Evolutionary conservation across 2,888 invertebrate genomes (phyloP).

Genomic region (Meiosimyza platycephala): DNA sequence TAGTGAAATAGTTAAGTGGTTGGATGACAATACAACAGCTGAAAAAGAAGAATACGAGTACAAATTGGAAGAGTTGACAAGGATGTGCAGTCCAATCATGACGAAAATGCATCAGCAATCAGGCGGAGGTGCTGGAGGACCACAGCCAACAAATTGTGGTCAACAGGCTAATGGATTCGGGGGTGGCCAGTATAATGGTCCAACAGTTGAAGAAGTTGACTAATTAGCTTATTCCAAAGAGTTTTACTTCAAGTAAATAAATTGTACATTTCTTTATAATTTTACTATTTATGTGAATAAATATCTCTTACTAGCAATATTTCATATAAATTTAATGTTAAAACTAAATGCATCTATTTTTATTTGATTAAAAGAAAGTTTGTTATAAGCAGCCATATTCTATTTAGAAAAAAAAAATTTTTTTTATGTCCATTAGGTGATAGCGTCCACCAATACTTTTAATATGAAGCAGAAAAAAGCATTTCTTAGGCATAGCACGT

Average conservation of each 20-base stretch:
- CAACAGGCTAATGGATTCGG: conserved; percentile 75
- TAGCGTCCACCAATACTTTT: too few species aligned
- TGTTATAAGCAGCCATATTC: too few species aligned
- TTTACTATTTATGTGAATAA: background rate
- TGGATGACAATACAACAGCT: conserved; percentile 82
- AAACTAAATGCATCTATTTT: too few species aligned
- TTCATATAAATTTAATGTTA: background rate
- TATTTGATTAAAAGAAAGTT: too few species aligned
- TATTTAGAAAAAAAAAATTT: too few species aligned
- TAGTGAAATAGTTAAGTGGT: conserved; percentile 76
- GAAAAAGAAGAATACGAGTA: conserved; percentile 80
- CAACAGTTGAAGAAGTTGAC: conserved; percentile 62
- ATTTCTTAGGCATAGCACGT: too few species aligned
- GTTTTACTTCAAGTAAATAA: background rate
- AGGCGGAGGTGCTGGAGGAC: conserved; percentile 72
- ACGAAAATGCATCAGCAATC: conserved; percentile 65
- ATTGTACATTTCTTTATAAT: background rate
- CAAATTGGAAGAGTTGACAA: conserved; percentile 61
- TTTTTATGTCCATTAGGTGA: too few species aligned
- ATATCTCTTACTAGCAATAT: background rate
- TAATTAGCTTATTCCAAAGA: conserved; percentile 44
- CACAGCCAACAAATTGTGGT: conserved; percentile 71
- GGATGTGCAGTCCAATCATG: conserved; percentile 68
- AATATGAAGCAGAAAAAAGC: too few species aligned
- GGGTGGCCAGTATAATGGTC: conserved; percentile 69